Base-by-base conservation (phyloP, 2,888 invertebrate species). In the Tenthredo notha region DNA sequence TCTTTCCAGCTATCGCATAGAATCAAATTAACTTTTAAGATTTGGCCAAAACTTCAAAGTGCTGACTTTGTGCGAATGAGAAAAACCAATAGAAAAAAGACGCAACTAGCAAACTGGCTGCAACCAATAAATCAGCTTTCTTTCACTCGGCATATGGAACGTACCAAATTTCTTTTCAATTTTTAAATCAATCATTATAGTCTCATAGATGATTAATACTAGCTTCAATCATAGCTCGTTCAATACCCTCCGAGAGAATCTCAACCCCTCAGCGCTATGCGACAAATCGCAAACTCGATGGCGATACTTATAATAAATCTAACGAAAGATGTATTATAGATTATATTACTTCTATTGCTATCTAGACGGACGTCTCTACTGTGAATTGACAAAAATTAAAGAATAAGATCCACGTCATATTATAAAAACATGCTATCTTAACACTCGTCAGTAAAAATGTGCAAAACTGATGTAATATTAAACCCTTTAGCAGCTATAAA, bases 381-480 rank as follows among this genome's bases (percentile, higher is more conserved):
- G 6, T 33, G 58, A 78, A 54, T 18, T 54, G 43, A 58, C 54
- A 21, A 33, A 33, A 54, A 78, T 18, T 58, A 78, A 21, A 58
- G 18, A 18, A 78, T 25, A 29, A 29, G 58, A 78, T n/a, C 75
- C 65, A 65, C 74, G n/a, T 87, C 77, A 84, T 88, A 88, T 87
- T 54, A 54, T 61, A 61, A 84, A 88, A 86, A 85, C 85, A 86
- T 84, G 85, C 84, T 86, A 87, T 84, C 58, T 80, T 25, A 85
- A 85, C 43, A 86, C 84, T 85, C 58, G 80, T 85, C 85, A 88
- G 89, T 91, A 91, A 89, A 91, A 90, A 90, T 86, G 91, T 91
- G 91, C 91, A 91, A 91, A 91, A 91, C 90, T 87, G 88, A 91
- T 91, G 88, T 86, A 80, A 40, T 15, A 40, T 80, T 21, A 61